A percentile compares a stretch with the other conserved stretches of the same genome.
Conservation (phyloP, 2,113 vertebrate genomes). For the Clarias macrocephalus region DNA sequence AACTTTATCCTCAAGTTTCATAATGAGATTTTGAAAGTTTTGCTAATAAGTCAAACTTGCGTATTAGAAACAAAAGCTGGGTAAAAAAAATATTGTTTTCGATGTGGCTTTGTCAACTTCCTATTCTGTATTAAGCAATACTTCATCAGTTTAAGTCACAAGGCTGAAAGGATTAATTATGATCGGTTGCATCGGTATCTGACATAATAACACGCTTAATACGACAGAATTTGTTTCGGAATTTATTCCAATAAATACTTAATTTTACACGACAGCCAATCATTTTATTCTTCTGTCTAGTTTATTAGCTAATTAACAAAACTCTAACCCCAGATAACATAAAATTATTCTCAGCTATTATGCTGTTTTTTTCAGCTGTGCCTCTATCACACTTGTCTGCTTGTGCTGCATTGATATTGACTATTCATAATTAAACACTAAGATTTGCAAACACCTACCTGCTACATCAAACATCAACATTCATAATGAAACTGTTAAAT, state of each 20-base stretch:
- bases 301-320: neutral
- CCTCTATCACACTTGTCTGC: neutral
- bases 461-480: neutral
- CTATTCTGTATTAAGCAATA: neutral
- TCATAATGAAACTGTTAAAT: neutral
- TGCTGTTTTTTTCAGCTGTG: neutral
- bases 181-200: neutral
- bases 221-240: neutral
- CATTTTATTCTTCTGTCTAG: neutral
- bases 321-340: neutral
- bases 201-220: neutral
- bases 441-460: neutral
- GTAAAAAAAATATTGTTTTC: neutral
- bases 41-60: neutral
- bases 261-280: neutral
- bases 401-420: neutral
- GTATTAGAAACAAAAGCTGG: neutral
- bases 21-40: neutral
- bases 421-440: neutral
- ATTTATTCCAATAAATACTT: neutral
- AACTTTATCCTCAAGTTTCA: conserved; percentile 25
- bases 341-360: neutral
- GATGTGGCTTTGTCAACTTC: neutral
- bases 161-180: neutral
- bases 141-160: neutral